Evolutionary conservation across 2,113 vertebrate species (phyloP).

Genomic region (Notothenia rossii): DNA sequence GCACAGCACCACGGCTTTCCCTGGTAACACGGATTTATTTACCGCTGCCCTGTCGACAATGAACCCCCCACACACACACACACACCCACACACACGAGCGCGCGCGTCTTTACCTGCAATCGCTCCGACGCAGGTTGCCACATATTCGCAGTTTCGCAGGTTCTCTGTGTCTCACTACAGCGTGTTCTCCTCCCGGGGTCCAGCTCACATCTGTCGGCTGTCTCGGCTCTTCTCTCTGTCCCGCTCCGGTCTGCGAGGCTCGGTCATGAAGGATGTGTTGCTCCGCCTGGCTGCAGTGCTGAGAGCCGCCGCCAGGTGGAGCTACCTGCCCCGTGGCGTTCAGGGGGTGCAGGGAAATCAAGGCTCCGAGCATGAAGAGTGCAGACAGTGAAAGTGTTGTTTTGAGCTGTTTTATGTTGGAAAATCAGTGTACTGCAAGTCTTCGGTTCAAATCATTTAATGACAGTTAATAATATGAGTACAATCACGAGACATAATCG

Average conservation of each 20-base stretch:
- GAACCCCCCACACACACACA: background rate
- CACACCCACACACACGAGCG: background rate
- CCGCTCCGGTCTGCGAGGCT: slow-evolving; percentile 65
- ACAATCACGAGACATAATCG: too few relatives aligned
- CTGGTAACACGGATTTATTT: slow-evolving; percentile 23
- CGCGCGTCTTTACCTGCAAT: slow-evolving; percentile 88
- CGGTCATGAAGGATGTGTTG: slow-evolving; percentile 77
- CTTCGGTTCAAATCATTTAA: too few relatives aligned
- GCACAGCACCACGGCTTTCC: slow-evolving; percentile 30
- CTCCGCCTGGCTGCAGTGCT: slow-evolving; percentile 84
- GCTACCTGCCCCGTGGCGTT: slow-evolving; percentile 43
- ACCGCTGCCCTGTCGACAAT: slow-evolving; percentile 23
- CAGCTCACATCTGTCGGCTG: slow-evolving; percentile 85
- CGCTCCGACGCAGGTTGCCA: slow-evolving; percentile 97
- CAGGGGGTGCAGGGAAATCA: slow-evolving; percentile 28
- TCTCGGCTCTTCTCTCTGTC: slow-evolving; percentile 65
- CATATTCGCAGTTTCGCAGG: slow-evolving; percentile 83
- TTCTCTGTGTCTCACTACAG: slow-evolving; percentile 66
- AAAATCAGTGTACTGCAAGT: too few relatives aligned
- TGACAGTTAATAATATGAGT: too few relatives aligned
- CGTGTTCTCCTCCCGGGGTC: slow-evolving; percentile 69
- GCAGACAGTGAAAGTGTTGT: background rate
- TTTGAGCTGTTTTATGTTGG: too few relatives aligned
- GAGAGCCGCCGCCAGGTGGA: slow-evolving; percentile 69
- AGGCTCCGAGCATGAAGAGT: fast-evolving